phyloP scores from a whole-genome alignment of 2,797 vertebrate genomes.

The Esox masquinongy region DNA sequence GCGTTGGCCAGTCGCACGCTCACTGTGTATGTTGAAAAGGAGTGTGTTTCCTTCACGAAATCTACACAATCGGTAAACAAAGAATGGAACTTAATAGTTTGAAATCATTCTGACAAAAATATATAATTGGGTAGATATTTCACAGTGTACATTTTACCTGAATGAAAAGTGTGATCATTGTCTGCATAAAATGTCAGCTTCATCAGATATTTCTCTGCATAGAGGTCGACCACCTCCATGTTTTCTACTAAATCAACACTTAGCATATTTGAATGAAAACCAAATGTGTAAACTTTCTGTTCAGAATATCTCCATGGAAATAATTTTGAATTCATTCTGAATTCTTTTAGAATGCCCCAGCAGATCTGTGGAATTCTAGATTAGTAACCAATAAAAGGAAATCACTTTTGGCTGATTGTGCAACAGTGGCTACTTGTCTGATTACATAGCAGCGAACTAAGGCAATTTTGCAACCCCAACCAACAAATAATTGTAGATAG shows the following conservation, averaged over 20 bases:
- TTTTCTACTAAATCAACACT: slow-evolving; percentile 1
- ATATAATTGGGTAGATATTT: not conserved
- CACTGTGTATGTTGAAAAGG: slow-evolving; percentile 8
- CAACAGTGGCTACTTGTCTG: not conserved
- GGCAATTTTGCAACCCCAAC: not conserved
- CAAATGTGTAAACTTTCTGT: not conserved
- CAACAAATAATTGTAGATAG: not conserved
- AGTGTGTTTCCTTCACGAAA: not conserved
- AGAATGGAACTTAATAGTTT: not conserved
- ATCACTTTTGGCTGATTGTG: not conserved
- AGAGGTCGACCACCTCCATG: slow-evolving; percentile 19
- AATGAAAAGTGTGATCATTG: not conserved
- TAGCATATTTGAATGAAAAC: slow-evolving; percentile 28
- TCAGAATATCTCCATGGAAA: slow-evolving; percentile 19
- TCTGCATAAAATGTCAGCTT: slow-evolving; percentile 21
- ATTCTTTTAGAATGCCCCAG: not conserved
- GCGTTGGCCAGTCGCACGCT: slow-evolving; percentile 22
- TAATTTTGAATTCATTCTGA: not conserved
- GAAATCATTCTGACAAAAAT: not conserved
- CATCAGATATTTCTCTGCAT: slow-evolving; percentile 24
- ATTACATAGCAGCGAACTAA: not conserved
- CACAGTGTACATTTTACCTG: slow-evolving; percentile 1
- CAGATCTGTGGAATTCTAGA: not conserved
- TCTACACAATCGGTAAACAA: not conserved
- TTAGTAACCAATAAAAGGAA: not conserved